A percentile compares a stretch with the other conserved stretches of the same genome.
These are phyloP conservation scores for Dolichomitus sp. DNA, from an alignment of 2,888 invertebrate species.

Conservation along the genomic window DNA sequence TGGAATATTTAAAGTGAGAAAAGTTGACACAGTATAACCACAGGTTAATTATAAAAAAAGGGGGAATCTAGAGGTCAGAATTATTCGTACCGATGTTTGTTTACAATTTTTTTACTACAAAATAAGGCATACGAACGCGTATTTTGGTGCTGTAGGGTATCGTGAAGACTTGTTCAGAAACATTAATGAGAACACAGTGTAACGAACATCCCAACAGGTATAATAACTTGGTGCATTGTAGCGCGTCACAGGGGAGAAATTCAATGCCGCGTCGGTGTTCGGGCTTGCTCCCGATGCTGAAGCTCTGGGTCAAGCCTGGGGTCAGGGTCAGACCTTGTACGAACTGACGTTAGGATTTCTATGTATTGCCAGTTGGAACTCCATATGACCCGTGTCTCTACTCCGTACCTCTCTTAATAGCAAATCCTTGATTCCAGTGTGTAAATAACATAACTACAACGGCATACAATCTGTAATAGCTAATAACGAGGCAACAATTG, in stretches of 20 bases:
- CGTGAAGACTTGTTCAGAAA: slow-evolving; percentile 10
- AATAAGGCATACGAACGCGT: neutral
- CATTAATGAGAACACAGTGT: slow-evolving; percentile 35
- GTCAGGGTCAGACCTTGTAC: slow-evolving; percentile 54
- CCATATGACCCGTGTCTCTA: no score
- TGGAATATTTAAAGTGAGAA: no score
- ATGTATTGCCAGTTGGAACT: slow-evolving; percentile 24
- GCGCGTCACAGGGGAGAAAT: slow-evolving; percentile 59
- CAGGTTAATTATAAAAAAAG: neutral
- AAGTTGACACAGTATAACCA: neutral
- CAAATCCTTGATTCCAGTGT: neutral
- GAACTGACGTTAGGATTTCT: slow-evolving; percentile 58
- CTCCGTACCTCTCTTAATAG: neutral
- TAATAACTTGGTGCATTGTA: slow-evolving; percentile 21
- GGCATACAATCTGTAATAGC: no score
- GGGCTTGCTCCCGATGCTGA: slow-evolving; percentile 41
- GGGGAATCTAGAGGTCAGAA: neutral
- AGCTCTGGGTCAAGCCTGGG: slow-evolving; percentile 69
- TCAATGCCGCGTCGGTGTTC: slow-evolving; percentile 22
- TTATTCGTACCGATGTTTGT: neutral
- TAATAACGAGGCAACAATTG: no score
- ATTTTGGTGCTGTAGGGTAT: neutral
- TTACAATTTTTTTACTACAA: neutral
- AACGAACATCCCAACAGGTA: slow-evolving; percentile 9
- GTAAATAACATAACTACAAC: neutral